Conservation (phyloP, 2,888 invertebrate species). For the Erpobdella octoculata region DNA sequence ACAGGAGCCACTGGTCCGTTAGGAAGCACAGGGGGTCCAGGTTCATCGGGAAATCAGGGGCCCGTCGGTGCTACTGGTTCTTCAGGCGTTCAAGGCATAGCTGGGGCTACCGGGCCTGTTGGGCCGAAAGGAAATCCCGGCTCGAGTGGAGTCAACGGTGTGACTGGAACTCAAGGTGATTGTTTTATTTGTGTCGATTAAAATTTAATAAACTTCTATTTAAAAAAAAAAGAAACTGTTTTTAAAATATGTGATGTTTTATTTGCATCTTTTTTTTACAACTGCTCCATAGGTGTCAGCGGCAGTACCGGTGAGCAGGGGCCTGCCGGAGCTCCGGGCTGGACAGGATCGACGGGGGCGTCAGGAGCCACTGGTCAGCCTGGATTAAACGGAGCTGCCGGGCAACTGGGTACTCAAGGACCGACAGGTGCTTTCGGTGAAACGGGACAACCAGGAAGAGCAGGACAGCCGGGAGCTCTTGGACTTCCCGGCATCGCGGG, state of each 20-base stretch:
- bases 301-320: slow-evolving; percentile 25
- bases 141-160: not conserved
- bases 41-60: slow-evolving; percentile 31
- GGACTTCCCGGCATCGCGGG: slow-evolving; percentile 28
- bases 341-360: slow-evolving; percentile 29
- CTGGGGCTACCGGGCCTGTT: slow-evolving; percentile 31
- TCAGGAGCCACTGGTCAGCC: slow-evolving; percentile 30
- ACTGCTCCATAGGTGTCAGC: slow-evolving; percentile 17
- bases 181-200: slow-evolving; percentile 16
- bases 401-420: slow-evolving; percentile 27
- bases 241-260: too few species aligned
- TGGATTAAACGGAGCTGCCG: slow-evolving; percentile 24
- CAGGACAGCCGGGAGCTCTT: slow-evolving; percentile 24
- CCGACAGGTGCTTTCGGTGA: slow-evolving; percentile 24
- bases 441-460: slow-evolving; percentile 32
- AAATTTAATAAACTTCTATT: too few species aligned
- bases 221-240: too few species aligned
- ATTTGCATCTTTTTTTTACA: too few species aligned
- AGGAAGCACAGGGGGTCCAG: slow-evolving; percentile 30
- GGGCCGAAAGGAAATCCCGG: slow-evolving; percentile 26
- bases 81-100: slow-evolving; percentile 29
- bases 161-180: slow-evolving; percentile 28
- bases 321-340: slow-evolving; percentile 32
- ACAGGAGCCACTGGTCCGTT: slow-evolving; percentile 32
- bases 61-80: slow-evolving; percentile 32